Conservation (phyloP, 2,113 vertebrate species). For the Todiramphus saurophagus region DNA sequence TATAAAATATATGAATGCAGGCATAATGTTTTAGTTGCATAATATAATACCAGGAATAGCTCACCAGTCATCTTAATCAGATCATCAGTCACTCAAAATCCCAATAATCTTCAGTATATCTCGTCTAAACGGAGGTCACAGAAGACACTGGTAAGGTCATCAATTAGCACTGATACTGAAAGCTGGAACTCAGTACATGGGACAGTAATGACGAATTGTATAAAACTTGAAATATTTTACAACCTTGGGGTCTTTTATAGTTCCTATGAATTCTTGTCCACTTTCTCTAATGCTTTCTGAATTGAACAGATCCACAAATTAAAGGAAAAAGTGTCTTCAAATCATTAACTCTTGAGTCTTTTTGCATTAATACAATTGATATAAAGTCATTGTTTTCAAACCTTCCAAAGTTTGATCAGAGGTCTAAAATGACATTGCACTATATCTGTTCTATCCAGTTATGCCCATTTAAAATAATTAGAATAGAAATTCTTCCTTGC, state of each 20-base stretch:
- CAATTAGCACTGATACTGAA: not conserved
- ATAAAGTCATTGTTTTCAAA: not conserved
- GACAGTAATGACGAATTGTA: not conserved
- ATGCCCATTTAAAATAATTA: not conserved
- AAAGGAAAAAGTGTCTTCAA: not conserved
- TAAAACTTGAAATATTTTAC: not conserved
- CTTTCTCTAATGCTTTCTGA: not conserved
- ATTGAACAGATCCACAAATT: not conserved
- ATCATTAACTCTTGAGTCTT: not conserved
- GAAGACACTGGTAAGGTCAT: not conserved
- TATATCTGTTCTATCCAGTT: not conserved
- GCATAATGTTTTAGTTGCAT: slow-evolving; percentile 38
- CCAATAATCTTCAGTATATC: not conserved
- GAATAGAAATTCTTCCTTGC: not conserved
- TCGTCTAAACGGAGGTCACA: not conserved
- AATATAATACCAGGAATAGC: slow-evolving; percentile 40
- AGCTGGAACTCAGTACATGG: not conserved
- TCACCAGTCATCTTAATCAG: slow-evolving; percentile 40
- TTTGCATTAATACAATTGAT: not conserved
- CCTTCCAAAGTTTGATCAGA: not conserved
- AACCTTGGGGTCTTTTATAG: not conserved
- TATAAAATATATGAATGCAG: slow-evolving; percentile 37
- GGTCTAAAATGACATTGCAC: not conserved
- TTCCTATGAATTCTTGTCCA: not conserved
- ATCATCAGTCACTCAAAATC: slow-evolving; percentile 36